Evolutionary conservation across 23 tunicate genomes (phyloP).

Genomic region (Clavelina lepadiformis): DNA sequence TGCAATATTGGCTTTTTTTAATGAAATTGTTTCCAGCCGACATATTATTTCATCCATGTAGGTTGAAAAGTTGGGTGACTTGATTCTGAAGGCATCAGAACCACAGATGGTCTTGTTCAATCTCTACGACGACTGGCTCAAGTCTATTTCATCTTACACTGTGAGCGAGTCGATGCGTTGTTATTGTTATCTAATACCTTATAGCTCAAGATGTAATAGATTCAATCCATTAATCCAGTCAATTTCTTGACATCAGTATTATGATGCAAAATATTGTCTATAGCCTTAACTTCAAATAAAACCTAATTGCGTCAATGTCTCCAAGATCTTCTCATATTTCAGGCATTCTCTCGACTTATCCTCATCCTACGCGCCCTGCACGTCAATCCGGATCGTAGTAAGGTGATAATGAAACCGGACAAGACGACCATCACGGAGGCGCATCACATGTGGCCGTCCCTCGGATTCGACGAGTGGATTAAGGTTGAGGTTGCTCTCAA

Average conservation of each 20-base stretch:
- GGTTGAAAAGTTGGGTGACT: constrained; percentile 99
- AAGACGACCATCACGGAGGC: constrained; percentile 98
- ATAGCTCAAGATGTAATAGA: too few relatives aligned
- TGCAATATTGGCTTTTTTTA: too few relatives aligned
- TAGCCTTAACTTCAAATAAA: too few relatives aligned
- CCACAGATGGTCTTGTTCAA: constrained; percentile 99
- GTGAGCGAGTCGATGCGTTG: constrained; percentile 42
- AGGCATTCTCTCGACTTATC: constrained; percentile 99
- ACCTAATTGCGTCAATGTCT: too few relatives aligned
- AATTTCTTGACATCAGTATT: too few relatives aligned
- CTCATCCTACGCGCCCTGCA: constrained; percentile 97
- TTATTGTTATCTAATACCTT: too few relatives aligned
- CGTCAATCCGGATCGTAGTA: constrained; percentile 99
- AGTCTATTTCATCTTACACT: constrained; percentile 97
- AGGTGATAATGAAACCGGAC: constrained; percentile 98
- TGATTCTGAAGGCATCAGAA: constrained; percentile 98
- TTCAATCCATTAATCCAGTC: too few relatives aligned
- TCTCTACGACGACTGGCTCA: constrained; percentile 99
- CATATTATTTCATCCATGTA: too few relatives aligned
- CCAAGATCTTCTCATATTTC: too few relatives aligned
- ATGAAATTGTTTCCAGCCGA: too few relatives aligned
- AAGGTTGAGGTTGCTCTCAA: constrained; percentile 99
- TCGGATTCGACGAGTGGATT: constrained; percentile 98
- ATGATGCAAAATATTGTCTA: too few relatives aligned
- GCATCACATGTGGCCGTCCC: constrained; percentile 99